Base-by-base conservation (phyloP, 2,888 invertebrate species). In the Tholera decimalis region DNA sequence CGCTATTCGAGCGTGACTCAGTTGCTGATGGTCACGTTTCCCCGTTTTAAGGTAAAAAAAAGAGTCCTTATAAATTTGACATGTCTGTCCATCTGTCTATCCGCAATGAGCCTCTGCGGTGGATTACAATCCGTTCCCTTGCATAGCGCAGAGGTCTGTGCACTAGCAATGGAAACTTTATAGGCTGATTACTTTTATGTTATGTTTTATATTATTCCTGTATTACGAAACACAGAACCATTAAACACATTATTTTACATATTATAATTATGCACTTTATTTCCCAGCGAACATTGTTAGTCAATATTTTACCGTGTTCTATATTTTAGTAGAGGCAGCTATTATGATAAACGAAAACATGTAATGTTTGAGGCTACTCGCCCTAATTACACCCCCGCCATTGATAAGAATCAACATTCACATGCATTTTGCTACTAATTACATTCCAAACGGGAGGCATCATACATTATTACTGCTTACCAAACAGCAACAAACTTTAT, bases 391-490 rank as follows among this genome's bases (percentile, higher is more conserved):
- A 13, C 20, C n/a, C 9, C 41, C 11, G 8, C 3, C 1, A 58
- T 50, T 46, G 66, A 73, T 61, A 64, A 57, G 35, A 59, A 67
- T 60, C 64, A 60, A 61, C 47, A 62, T 53, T 46, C 49, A 24
- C 24, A 55, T 77, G 66, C 61, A 72, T 58, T 72, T 76, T 59
- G 49, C 53, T 51, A 43, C 20, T 62, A 77, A 77, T 73, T 65
- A 61, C 58, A 57, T 33, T 28, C 41, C 20, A 49, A 73, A 73
- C 26, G 37, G 54, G 30, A 49, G 35, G 33, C 41, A 30, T 65
- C 64, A 46, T 70, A 64, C 57, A 58, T 74, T 62, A 77, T 56
- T 59, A 62, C 64, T 44, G 30, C 22, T 33, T 18, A 22, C 11
- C 65, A 58, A 69, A 78, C 61, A 77, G n/a, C 26, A 37, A 20